Conservation (phyloP, 2,113 vertebrate genomes). For the Butorides virescens region DNA sequence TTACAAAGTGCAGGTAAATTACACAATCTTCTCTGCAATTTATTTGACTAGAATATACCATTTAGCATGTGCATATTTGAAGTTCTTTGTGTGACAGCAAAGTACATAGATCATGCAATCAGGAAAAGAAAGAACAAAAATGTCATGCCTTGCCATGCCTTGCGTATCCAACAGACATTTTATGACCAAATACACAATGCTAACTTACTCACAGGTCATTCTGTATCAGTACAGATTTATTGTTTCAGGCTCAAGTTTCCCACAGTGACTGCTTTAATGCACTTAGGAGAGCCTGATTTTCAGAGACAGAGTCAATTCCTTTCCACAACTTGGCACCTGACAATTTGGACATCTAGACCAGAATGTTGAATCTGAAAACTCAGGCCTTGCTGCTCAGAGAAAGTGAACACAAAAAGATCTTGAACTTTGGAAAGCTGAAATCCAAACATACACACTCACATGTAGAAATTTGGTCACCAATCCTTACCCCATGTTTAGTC, state of each 20-base stretch:
- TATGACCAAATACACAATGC: neutral
- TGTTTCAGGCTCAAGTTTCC: neutral
- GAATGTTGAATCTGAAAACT: neutral
- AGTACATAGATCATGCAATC: neutral
- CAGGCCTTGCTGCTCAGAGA: neutral
- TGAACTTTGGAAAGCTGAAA: neutral
- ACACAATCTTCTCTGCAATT: neutral
- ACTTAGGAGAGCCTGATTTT: neutral
- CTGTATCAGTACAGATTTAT: neutral
- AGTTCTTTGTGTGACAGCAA: neutral
- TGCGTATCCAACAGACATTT: neutral
- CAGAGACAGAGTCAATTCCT: neutral
- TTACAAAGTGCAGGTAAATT: slow-evolving; percentile 11
- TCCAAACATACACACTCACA: neutral
- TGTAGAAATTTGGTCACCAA: neutral
- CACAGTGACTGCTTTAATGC: neutral
- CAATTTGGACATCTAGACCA: neutral
- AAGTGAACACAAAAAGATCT: neutral
- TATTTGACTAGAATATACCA: neutral
- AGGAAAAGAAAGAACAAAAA: neutral
- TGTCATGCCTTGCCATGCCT: neutral
- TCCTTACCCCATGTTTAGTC: fast-evolving
- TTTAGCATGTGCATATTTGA: neutral
- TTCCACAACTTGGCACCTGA: neutral
- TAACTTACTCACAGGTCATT: neutral